These are phyloP conservation scores for Ceratina japonica DNA, from an alignment of 1,140 invertebrate genomes.

Conservation along the genomic window DNA sequence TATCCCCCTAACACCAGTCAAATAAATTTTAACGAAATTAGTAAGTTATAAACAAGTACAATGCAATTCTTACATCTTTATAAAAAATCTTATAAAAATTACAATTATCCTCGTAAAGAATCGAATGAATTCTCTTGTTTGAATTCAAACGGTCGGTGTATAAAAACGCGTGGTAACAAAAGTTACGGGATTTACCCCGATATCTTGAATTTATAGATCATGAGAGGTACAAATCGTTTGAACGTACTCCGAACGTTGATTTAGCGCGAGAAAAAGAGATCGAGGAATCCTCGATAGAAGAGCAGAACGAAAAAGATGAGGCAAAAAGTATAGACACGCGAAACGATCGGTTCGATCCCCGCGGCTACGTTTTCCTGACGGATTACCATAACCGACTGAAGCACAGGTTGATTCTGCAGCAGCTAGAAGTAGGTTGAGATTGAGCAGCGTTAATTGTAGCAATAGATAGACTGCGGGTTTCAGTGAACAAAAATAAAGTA, in stretches of 20 bases:
- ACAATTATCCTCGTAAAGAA: too few species aligned
- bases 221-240: not conserved
- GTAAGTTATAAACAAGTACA: too few species aligned
- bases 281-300: constrained; percentile 5
- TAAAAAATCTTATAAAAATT: too few species aligned
- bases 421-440: constrained; percentile 41
- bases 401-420: constrained; percentile 48
- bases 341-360: constrained; percentile 8
- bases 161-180: not conserved
- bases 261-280: not conserved
- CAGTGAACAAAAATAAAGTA: too few species aligned
- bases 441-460: not conserved
- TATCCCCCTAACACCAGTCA: too few species aligned
- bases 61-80: too few species aligned
- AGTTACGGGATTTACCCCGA: not conserved
- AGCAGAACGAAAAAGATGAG: not conserved
- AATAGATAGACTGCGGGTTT: too few species aligned
- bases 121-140: too few species aligned
- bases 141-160: too few species aligned
- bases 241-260: not conserved
- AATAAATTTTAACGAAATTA: too few species aligned
- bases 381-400: constrained; percentile 36
- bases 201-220: constrained; percentile 1
- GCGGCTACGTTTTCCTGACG: constrained; percentile 22
- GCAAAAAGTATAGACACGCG: not conserved